Evolutionary conservation across 2,888 invertebrate genomes (phyloP), one percentile per base, ranked within the genome.

Genomic region (Mechanitis mazaeus): DNA sequence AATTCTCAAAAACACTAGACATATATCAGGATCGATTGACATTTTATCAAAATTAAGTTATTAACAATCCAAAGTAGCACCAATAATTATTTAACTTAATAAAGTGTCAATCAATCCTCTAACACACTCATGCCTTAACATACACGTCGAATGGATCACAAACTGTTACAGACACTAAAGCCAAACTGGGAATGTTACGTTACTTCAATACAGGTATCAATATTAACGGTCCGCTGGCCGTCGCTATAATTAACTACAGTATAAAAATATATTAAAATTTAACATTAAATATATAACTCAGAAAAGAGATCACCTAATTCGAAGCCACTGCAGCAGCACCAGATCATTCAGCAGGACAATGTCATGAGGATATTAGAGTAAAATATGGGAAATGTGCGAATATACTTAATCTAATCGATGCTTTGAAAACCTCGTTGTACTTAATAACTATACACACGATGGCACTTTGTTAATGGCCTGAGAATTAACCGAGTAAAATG

Each of bases 401-500:
- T 64, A 71, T 65, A 71, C 71, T 76, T 78, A 79, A 78, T 71
- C 79, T 80, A 83, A 77, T 81, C 80, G 81, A 76, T 83, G 79
- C 72, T 76, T 79, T 81, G 77, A 76, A 81, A 82, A 77, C 73
- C 74, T 80, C 77, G 77, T 81, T 83, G 81, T 78, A 84, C 87
- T 85, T 88, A 88, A 72, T 75, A 82, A 78, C 86, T 88, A 88
- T 71, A 79, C 80, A 87, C 83, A 85, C 85, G 85, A 90, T 90
- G 90, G 90, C 90, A 90, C 90, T 86, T 84, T 76, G 79, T 84
- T 84, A 87, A 90, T 90, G 90, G 90, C 90, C 89, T 88, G 88
- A 87, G 85, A 89, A 87, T 89, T 83, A 87, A 81, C 83, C 85
- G 85, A 86, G 85, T 89, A 89, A 89, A 89, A 90, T 89, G 88